Percentiles rank a stretch among this genome's conserved stretches.
These are phyloP conservation scores for Anoplopoma fimbria DNA, from an alignment of 2,113 vertebrate species.

Conservation along the genomic window DNA sequence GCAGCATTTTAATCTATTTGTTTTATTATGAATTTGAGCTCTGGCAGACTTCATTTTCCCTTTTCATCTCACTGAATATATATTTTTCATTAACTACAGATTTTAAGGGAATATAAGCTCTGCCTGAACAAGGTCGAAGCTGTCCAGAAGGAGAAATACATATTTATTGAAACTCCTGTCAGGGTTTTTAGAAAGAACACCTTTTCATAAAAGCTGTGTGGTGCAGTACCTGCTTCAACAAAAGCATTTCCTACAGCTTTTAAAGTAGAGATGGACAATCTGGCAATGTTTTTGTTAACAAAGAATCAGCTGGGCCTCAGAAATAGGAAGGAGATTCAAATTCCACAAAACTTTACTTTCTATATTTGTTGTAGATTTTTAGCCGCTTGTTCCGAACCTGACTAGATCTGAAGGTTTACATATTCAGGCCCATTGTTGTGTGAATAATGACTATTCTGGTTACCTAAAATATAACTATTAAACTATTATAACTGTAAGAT, in stretches of 20 bases:
- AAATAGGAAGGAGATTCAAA: not conserved
- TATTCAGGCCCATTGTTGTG: too few species aligned
- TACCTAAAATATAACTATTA: too few species aligned
- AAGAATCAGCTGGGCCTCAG: not conserved
- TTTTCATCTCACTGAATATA: not conserved
- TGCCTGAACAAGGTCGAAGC: not conserved
- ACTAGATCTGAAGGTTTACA: too few species aligned
- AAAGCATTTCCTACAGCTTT: not conserved
- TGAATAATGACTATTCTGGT: too few species aligned
- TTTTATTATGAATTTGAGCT: not conserved
- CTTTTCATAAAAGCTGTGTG: conserved; percentile 8
- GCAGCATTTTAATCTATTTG: not conserved
- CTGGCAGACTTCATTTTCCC: not conserved
- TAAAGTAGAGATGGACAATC: not conserved
- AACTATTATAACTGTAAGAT: too few species aligned
- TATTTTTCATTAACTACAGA: not conserved
- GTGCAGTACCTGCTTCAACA: too few species aligned
- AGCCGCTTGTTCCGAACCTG: too few species aligned
- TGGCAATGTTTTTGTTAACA: not conserved
- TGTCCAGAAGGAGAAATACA: not conserved
- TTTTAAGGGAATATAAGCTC: not conserved
- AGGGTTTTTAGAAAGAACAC: conserved; percentile 12
- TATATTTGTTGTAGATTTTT: too few species aligned
- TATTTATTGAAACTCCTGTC: conserved; percentile 13
- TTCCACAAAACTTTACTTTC: too few species aligned